Evolutionary conservation across 2,888 invertebrate species (phyloP).

Genomic region (Allolobophora icterica): DNA sequence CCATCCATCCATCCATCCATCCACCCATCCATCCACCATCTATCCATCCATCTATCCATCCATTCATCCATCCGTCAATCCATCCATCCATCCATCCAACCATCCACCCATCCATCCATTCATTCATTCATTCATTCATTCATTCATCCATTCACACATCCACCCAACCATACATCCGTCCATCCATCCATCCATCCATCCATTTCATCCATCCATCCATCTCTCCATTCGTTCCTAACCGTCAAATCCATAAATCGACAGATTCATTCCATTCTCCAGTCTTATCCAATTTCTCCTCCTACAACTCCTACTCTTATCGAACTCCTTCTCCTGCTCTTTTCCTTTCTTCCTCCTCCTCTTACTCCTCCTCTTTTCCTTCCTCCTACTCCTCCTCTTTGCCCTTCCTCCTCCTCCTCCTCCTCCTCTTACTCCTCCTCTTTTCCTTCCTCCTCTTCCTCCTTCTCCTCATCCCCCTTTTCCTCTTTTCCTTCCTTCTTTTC

Average conservation of each 20-base stretch:
- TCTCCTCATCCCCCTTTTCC: neutral
- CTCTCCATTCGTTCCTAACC: neutral
- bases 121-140: neutral
- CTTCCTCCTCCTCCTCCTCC: too few species aligned
- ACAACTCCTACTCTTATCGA: neutral
- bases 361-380: too few species aligned
- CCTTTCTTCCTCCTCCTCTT: too few species aligned
- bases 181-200: neutral
- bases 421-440: too few species aligned
- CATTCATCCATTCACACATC: neutral
- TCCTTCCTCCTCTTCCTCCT: neutral
- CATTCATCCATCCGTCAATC: too few species aligned
- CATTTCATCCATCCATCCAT: too few species aligned
- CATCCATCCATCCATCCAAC: neutral
- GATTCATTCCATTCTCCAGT: neutral
- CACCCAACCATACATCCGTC: neutral
- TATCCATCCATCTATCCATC: neutral
- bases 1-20: too few species aligned
- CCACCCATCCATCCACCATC: too few species aligned
- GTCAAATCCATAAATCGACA: neutral
- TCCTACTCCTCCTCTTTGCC: too few species aligned
- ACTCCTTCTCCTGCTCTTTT: neutral
- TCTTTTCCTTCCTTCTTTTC: too few species aligned
- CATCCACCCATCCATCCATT: neutral
- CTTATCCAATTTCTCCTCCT: neutral